These are phyloP conservation scores for Bufotes viridis DNA, from an alignment of 2,797 vertebrate genomes.

Conservation along the genomic window DNA sequence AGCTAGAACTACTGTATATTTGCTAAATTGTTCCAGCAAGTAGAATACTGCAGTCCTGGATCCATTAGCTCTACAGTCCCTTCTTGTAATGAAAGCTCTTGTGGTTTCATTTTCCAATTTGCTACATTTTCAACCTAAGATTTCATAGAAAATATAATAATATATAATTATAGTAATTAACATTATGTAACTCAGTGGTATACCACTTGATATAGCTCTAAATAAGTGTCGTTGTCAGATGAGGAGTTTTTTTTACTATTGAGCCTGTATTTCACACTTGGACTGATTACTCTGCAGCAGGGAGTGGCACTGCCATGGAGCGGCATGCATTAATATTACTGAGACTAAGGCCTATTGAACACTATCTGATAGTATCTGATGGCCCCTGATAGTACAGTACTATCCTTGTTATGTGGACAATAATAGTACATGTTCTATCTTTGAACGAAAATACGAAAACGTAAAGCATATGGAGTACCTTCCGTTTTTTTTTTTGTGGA, in stretches of 20 bases:
- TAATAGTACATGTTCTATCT: too few relatives aligned
- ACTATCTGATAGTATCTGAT: too few relatives aligned
- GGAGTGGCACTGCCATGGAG: constrained; percentile 8
- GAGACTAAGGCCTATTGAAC: too few relatives aligned
- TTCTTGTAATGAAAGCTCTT: constrained; percentile 40
- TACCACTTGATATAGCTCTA: constrained; percentile 33
- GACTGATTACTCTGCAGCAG: constrained; percentile 16
- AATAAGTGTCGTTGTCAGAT: constrained; percentile 43
- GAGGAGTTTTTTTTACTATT: background rate
- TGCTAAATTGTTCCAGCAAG: background rate
- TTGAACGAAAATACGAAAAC: too few relatives aligned
- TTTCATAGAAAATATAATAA: constrained; percentile 29
- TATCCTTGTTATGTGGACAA: too few relatives aligned
- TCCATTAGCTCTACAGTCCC: constrained; percentile 38
- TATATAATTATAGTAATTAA: constrained; percentile 58
- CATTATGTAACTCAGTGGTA: constrained; percentile 51
- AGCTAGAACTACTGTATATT: background rate
- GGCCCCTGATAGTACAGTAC: too few relatives aligned
- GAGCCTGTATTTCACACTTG: constrained; percentile 35
- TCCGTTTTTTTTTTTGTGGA: too few relatives aligned
- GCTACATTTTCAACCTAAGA: constrained; percentile 40
- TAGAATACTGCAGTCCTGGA: constrained; percentile 22
- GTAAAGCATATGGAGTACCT: too few relatives aligned
- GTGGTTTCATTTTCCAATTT: constrained; percentile 46
- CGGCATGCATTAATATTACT: background rate